Percentiles rank a stretch among this genome's conserved stretches.
Evolutionary conservation across 2,888 invertebrate species (phyloP).

Genomic region (Hypercompe scribonia): DNA sequence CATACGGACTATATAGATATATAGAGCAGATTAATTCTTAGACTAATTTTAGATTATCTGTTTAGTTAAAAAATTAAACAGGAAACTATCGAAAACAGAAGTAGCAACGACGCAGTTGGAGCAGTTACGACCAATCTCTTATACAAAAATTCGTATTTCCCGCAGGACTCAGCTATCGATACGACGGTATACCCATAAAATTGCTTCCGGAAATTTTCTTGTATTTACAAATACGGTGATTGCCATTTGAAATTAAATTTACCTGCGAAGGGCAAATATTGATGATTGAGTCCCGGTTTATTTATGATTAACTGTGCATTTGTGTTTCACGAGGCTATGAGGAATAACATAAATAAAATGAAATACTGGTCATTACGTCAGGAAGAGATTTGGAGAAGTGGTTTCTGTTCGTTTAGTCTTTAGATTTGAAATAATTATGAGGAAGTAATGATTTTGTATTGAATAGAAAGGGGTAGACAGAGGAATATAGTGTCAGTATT

Average conservation of each 20-base stretch:
- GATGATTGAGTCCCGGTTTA: conserved; percentile 2
- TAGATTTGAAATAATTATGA: no score
- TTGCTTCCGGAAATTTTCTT: conserved; percentile 11
- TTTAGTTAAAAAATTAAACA: no score
- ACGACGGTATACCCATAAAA: not conserved
- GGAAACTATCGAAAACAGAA: no score
- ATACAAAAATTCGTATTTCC: conserved; percentile 1
- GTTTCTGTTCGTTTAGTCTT: not conserved
- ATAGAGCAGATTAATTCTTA: no score
- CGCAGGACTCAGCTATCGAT: conserved; percentile 3
- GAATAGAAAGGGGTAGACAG: no score
- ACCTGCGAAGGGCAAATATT: not conserved
- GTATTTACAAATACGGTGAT: conserved; percentile 6
- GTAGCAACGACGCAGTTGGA: not conserved
- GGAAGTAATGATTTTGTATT: no score
- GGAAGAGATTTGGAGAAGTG: not conserved
- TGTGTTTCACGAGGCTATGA: not conserved
- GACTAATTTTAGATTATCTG: no score
- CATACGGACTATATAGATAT: no score
- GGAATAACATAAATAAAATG: not conserved
- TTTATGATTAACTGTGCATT: not conserved
- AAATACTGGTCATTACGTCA: not conserved
- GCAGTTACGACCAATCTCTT: not conserved
- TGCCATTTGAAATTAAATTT: conserved; percentile 8
- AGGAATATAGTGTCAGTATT: no score